Base-by-base conservation (phyloP, 1,140 invertebrate species). In the Oncopodura yosiiana region DNA sequence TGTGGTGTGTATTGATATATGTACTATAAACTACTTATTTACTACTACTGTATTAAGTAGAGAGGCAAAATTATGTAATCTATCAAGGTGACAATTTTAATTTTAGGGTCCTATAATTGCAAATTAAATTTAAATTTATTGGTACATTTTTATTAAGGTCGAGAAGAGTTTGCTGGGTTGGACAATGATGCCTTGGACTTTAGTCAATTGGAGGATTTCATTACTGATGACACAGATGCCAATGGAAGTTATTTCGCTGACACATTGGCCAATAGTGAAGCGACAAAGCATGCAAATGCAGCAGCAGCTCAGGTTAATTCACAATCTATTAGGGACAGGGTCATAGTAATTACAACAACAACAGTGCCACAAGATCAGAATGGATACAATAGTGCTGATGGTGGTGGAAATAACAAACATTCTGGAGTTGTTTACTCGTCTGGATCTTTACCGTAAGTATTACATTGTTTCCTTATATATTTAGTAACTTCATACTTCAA, bases 181-280 rank as follows among this genome's bases (percentile, higher is more conserved):
- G 84, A 87, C 66, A 86, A 86, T 72, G 83, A 86, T 64, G 80
- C 81, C 4, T 68, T 86, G 58, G 84, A 85, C 69, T 86, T 86
- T 69, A 82, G 81, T 53, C 81, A 84, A 67, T 65, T 86, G 66
- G 82, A 87, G 66, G 81, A 84, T 65, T 85, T 85, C 67, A 86
- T 87, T 62, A 84, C 81, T 65, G 80, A 77, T 64, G 80, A 81
- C 34, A 78, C 74, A 32, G 79, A 73, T 52, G 66, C 66, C 39
- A 67, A 67, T 50, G 67, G 66, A 42, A 68, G 66, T 61, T 78
- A 78, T 58, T 78, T 78, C 62, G 75, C 74, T 8, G 75, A 77
- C 50, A 77, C 77, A 3, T 68, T 78, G 16, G 74, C 75, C 1
- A 74, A 75, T 61, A 76, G 76, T 61, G 75, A 77, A 59, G 73